Conservation (phyloP, 2,113 vertebrate genomes). For the Lamprologus lemairii region DNA sequence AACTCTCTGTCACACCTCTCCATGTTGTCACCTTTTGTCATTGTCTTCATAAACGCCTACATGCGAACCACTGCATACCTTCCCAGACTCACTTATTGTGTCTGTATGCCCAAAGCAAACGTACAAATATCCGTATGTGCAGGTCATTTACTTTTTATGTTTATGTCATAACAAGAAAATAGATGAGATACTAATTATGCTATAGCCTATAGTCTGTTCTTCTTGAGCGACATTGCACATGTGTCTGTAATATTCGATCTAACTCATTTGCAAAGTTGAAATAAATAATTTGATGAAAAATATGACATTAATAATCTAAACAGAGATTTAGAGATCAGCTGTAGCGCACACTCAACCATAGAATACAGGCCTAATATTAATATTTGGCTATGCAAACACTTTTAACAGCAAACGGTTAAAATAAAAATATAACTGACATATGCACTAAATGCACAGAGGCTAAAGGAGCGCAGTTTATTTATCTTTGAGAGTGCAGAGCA, state of each 20-base stretch:
- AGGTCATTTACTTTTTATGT: background rate
- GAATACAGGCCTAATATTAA: background rate
- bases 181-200: background rate
- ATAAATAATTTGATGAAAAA: background rate
- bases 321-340: background rate
- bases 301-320: background rate
- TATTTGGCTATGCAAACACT: background rate
- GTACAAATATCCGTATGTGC: background rate
- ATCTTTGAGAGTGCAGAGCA: background rate
- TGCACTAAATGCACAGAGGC: background rate
- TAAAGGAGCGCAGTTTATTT: rapidly evolving
- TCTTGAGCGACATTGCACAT: too few relatives aligned
- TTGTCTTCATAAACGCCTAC: background rate
- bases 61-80: background rate
- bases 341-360: background rate
- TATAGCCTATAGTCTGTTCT: background rate
- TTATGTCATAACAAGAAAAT: background rate
- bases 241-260: background rate
- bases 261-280: background rate
- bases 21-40: background rate
- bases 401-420: rapidly evolving
- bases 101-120: background rate
- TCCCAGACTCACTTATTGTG: background rate
- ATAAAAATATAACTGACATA: background rate
- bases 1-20: background rate